Evolutionary conservation across 2,888 invertebrate species (phyloP).

Genomic region (Thyatira batis): DNA sequence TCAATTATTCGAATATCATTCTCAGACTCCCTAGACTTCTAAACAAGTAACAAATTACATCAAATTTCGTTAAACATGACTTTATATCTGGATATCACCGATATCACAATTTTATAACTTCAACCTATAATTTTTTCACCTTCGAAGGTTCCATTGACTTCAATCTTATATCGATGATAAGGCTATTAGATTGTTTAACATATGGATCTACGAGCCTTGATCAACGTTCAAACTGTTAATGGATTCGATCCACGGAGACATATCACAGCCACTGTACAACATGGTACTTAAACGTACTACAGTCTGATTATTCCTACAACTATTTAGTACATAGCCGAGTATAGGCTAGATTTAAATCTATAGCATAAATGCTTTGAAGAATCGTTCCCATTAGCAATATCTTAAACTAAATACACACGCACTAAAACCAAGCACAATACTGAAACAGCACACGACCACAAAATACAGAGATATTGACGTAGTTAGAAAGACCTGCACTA

Average conservation of each 20-base stretch:
- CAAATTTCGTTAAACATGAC: not conserved
- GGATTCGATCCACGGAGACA: conserved; percentile 26
- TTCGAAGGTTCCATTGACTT: not conserved
- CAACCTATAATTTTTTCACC: not conserved
- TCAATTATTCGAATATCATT: no score
- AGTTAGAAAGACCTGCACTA: conserved; percentile 28
- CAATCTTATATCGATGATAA: conserved; percentile 13
- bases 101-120: not conserved
- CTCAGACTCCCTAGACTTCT: no score
- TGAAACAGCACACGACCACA: conserved; percentile 43
- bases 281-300: conserved; percentile 44
- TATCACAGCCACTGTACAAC: conserved; percentile 73
- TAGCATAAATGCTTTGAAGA: not conserved
- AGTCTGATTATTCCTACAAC: conserved; percentile 26
- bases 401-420: conserved; percentile 28
- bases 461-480: conserved; percentile 15
- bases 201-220: conserved; percentile 50
- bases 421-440: conserved; percentile 50
- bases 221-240: conserved; percentile 23
- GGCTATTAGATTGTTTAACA: conserved; percentile 57
- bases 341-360: not conserved
- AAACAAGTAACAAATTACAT: no score
- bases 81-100: not conserved
- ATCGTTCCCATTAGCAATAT: not conserved
- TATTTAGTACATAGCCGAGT: conserved; percentile 1